Evolutionary conservation across 2,113 vertebrate species (phyloP).

Genomic region (Poeciliopsis turrubarensis): DNA sequence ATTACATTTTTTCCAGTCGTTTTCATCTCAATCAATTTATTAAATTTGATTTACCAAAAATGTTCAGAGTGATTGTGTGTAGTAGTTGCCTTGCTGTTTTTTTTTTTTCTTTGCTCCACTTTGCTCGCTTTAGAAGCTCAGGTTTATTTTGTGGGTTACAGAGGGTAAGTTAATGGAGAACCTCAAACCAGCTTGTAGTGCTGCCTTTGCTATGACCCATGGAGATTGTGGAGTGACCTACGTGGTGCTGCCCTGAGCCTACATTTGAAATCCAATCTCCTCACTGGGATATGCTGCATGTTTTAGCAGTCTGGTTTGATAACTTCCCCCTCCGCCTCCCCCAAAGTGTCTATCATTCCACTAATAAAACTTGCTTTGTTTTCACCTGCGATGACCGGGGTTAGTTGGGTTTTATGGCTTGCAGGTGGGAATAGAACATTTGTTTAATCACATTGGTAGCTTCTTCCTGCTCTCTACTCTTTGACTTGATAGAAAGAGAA

Average conservation of each 20-base stretch:
- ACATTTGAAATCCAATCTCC: slow-evolving; percentile 77
- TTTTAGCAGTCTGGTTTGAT: slow-evolving; percentile 71
- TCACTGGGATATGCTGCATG: slow-evolving; percentile 64
- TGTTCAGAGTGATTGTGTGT: neutral
- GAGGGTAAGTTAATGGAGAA: slow-evolving; percentile 73
- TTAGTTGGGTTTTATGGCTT: slow-evolving; percentile 24
- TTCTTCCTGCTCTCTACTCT: slow-evolving; percentile 17
- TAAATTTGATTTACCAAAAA: neutral
- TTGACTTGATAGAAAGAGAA: slow-evolving; percentile 5
- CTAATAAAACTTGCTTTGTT: slow-evolving; percentile 63
- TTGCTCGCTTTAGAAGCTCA: slow-evolving; percentile 32
- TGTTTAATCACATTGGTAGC: slow-evolving; percentile 57
- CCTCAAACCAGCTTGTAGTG: slow-evolving; percentile 68
- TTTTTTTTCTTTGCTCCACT: neutral
- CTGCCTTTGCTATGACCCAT: slow-evolving; percentile 71
- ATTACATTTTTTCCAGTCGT: neutral
- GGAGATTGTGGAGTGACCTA: slow-evolving; percentile 77
- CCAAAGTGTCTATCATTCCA: slow-evolving; percentile 63
- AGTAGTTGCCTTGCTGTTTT: neutral
- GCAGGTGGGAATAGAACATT: slow-evolving; percentile 36
- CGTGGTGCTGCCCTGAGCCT: slow-evolving; percentile 54
- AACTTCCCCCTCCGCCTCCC: slow-evolving; percentile 42
- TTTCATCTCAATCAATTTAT: slow-evolving; percentile 6
- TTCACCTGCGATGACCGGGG: slow-evolving; percentile 56
- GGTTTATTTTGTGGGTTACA: slow-evolving; percentile 61